Conservation (phyloP, 2,113 vertebrate genomes). For the Ameiurus melas region DNA sequence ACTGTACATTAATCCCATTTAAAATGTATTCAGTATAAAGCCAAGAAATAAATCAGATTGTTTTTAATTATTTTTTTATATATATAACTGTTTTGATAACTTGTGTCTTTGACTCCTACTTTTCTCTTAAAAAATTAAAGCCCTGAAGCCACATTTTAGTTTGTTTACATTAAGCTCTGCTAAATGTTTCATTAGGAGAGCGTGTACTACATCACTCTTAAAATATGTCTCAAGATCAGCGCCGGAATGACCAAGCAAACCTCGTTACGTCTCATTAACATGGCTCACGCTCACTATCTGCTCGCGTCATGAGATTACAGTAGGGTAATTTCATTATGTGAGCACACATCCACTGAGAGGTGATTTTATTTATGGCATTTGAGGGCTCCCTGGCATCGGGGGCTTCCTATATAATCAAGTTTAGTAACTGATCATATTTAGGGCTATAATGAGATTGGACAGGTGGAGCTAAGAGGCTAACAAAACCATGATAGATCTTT, state of each 20-base stretch:
- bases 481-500: background rate
- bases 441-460: conserved; percentile 32
- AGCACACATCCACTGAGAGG: conserved; percentile 59
- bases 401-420: conserved; percentile 46
- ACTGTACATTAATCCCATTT: background rate
- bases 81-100: background rate
- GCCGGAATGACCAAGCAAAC: conserved; percentile 27
- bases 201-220: conserved; percentile 15
- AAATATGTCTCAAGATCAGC: conserved; percentile 21
- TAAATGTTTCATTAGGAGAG: conserved; percentile 16
- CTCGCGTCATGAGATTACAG: conserved; percentile 45
- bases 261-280: conserved; percentile 48
- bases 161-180: conserved; percentile 1
- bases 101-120: background rate
- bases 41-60: background rate
- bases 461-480: conserved; percentile 16
- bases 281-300: conserved; percentile 34
- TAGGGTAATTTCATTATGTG: conserved; percentile 58
- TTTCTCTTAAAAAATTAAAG: background rate
- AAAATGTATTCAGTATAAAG: background rate
- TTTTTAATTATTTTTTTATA: too few relatives aligned
- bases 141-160: background rate
- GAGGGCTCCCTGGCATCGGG: conserved; percentile 41
- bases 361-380: conserved; percentile 55
- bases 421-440: conserved; percentile 36